These are phyloP conservation scores for Tromatobia lineatoria DNA, from an alignment of 2,888 invertebrate genomes.

Conservation along the genomic window DNA sequence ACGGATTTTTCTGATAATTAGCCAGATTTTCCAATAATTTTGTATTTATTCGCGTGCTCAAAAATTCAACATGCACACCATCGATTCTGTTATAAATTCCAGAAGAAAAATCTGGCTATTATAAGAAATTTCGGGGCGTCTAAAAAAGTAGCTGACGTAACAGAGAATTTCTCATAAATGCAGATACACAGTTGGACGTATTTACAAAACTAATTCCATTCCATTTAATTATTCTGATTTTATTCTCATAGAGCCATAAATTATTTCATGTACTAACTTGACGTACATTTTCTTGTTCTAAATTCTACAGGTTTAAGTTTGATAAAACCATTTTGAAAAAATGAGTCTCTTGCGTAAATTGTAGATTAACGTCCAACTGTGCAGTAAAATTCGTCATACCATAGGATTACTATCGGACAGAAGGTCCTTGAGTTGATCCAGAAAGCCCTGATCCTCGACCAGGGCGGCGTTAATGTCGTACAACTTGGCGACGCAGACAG, in stretches of 20 bases:
- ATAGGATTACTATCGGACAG: constrained; percentile 99
- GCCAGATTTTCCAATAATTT: no score
- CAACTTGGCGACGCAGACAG: constrained; percentile 99
- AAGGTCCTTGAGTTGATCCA: constrained; percentile 98
- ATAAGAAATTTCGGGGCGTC: background rate
- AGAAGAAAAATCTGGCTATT: no score
- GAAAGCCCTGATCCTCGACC: constrained; percentile 95
- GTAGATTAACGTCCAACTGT: background rate
- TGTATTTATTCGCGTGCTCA: no score
- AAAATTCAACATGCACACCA: no score
- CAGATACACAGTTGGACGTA: background rate
- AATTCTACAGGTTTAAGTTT: background rate
- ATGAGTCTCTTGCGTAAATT: background rate
- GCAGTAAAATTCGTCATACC: constrained; percentile 87
- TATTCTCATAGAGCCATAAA: background rate
- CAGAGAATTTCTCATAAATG: background rate
- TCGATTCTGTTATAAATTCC: no score
- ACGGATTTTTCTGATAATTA: background rate
- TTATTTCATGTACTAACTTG: background rate
- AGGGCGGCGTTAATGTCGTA: constrained; percentile 95
- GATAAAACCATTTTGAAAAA: background rate
- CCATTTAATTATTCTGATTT: background rate
- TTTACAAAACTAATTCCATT: background rate
- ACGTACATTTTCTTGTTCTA: background rate
- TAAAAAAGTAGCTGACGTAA: background rate